Evolutionary conservation across 2,797 vertebrate species (phyloP), one percentile per base, ranked within the genome.

Genomic region (Pseudomugil tenellus): DNA sequence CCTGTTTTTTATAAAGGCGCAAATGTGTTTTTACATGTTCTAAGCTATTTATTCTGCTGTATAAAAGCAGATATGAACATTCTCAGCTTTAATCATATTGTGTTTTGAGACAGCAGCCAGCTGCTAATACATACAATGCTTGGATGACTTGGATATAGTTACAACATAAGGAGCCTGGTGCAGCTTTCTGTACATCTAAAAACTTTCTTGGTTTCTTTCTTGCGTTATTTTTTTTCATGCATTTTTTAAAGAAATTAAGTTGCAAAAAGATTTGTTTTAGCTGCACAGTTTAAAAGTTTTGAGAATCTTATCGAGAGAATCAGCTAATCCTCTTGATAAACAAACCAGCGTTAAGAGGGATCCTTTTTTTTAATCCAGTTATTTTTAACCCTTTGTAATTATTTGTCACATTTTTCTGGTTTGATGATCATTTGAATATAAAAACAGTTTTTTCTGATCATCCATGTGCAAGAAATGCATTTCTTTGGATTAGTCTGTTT

Each of bases 51-150:
- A 71, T 49, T 41, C 59, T 53, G 26, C 59, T 53, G 26, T 29
- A 17, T 48, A 34, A 56, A 48, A 59, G 9, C 21, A 58, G 49
- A 61, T 62, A 32, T 68, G 59, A 79, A 29, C 61, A 31, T 35
- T 52, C 29, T 34, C 26, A 32, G 34, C 21, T 41, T 21, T 61
- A 60, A 56, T 58, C 12, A 29, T 23, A 62, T 67, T 62, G 16
- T 32, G 9, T 32, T 31, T 25, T 1, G 48, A 32, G 43, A 52
- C 10, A 3, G 21, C 25, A 23, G 52, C 14, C 17, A 19, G n/a
- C n/a, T n/a, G n/a, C 34, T n/a, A 54, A 8, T 19, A n/a, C n/a
- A 19, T 31, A 34, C 3, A 16, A 16, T 37, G 9, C 28, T 28
- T 41, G 23, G 13, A 43, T 28, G 37, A 25, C 13, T 5, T 39